Evolutionary conservation across 2,888 invertebrate species (phyloP), one percentile per base, ranked within the genome.

Genomic region (Brachypalpus laphriformis): DNA sequence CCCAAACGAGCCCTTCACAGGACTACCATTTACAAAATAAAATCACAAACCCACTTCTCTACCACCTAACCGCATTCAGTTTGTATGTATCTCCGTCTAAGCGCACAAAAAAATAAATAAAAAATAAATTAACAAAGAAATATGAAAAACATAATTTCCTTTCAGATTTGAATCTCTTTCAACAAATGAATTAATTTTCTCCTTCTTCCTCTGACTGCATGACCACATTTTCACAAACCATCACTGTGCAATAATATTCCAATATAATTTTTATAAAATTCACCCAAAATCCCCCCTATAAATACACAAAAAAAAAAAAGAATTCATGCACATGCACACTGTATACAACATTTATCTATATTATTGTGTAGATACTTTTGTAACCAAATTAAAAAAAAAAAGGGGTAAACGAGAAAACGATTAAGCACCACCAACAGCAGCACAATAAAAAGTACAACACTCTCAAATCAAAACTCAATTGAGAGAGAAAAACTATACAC

Each of bases 71-170:
- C 49, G 4, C 14, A 20, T 5, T 49, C 9, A 14, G 14, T 18
- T 16, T 16, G 18, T 37, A 61, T 7, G 59, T 42, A 37, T 11
- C 31, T 28, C 28, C 45, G 3, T 31, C 40, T 18, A 57, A 66
- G 22, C 25, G 28, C 18, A 71, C 71, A 81, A 81, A 81, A 66
- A 71, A 81, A 81, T 70, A 72, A 65, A 9, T 0, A 8, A 34
- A 34, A 34, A 68, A 82, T 77, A 63, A 25, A 5, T 5, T 2
- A 25, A 25, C 61, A 85, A 80, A 87, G 87, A 87, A 83, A 87
- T 71, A 83, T 68, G 82, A 86, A 90, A 90, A 90, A 89, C 88
- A 89, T 91, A 90, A 91, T 91, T 91, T 90, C 91, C 90, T 87
- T 74, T 88, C 76, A 65, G 82, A 86, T 86, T 82, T 61, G 51